These are phyloP conservation scores for Vollenhovia emeryi DNA, from an alignment of 1,140 invertebrate species.

Conservation along the genomic window DNA sequence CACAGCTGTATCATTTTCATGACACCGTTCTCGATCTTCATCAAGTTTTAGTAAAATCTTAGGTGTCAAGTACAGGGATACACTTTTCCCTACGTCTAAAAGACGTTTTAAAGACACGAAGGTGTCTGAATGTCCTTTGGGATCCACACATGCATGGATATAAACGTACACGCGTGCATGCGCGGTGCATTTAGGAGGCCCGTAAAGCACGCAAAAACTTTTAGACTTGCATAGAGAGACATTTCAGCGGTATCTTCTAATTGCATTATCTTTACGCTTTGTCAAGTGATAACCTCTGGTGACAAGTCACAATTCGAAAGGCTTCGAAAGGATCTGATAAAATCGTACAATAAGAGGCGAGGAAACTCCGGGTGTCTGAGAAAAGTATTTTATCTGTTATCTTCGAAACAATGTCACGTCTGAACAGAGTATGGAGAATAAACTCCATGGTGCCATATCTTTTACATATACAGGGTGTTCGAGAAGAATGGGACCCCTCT, in stretches of 20 bases:
- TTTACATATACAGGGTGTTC: no score
- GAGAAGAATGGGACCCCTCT: no score
- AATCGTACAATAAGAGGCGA: background rate
- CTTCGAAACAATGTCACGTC: background rate
- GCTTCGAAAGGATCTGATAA: background rate
- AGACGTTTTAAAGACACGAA: no score
- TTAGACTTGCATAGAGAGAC: slow-evolving; percentile 38
- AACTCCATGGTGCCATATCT: no score
- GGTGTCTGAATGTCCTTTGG: no score
- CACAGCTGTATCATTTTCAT: no score
- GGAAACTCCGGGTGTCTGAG: background rate
- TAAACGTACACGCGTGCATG: background rate
- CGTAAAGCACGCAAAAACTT: slow-evolving; percentile 61
- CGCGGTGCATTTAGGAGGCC: slow-evolving; percentile 35
- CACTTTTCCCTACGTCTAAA: no score
- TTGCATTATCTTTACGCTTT: slow-evolving; percentile 75
- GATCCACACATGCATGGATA: background rate
- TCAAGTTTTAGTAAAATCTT: no score
- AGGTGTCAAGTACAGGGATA: no score
- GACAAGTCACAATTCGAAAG: slow-evolving; percentile 22
- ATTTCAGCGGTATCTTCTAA: slow-evolving; percentile 75
- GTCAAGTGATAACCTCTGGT: slow-evolving; percentile 30
- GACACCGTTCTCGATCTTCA: no score
- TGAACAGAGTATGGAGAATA: background rate
- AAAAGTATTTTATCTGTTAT: background rate